Base-by-base conservation (phyloP, 2,797 vertebrate species). In the Rhyacichthys aspro region DNA sequence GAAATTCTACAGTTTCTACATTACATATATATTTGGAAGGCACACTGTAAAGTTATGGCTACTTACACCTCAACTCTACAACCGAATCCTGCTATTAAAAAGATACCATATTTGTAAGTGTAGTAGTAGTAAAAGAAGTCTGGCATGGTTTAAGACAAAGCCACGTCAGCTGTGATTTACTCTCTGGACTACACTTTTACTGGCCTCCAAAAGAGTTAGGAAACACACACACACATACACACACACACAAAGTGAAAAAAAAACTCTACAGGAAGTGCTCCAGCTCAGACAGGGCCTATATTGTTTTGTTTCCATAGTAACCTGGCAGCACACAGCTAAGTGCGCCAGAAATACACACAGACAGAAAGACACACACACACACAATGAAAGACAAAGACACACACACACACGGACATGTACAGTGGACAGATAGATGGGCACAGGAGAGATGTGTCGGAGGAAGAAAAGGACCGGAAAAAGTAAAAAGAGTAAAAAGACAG, bases 241-340 rank as follows among this genome's bases (percentile, higher is more conserved):
- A 47, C 60, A 55, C 75, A 68, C 60, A 50, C 47, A 63, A 19
- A 54, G 37, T 56, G 48, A 28, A 43, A 56, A 19, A 2, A 67
- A 37, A 86, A 86, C 88, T 82, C 85, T 81, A 90, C 78, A 90
- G 86, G 87, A 84, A 75, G 81, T 80, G 78, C 76, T 90, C 87
- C 81, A 86, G 84, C 83, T 75, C 78, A 89, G 84, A 85, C 86
- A 88, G 74, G 79, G 84, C 74, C 77, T 85, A 73, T 80, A 90
- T 86, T 91, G 89, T 92, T 93, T 91, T 91, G 91, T 92, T 93
- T 88, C 91, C 89, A 92, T 91, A 88, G 91, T 79, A 85, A 87
- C 87, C 77, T 78, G 76, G 84, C 82, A 88, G 75, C 84, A 88
- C 87, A 88, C 88, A 88, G 88, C 84, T 88, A 85, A 91, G 84